A percentile compares a stretch with the other conserved stretches of the same genome.
Conservation (phyloP, 2,888 invertebrate genomes). For the Synanthedon myopaeformis region DNA sequence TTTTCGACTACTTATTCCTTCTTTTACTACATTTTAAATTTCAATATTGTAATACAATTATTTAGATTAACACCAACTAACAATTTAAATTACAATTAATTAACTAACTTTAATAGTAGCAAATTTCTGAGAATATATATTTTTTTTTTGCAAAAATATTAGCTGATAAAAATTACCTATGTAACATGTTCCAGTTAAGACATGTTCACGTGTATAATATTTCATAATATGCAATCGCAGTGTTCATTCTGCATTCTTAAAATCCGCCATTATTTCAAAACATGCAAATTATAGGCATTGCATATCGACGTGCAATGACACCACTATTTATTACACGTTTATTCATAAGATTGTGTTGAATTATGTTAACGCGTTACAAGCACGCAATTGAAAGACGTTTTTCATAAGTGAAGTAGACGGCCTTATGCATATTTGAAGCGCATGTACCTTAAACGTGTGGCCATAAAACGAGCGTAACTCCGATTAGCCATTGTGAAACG, state of each 20-base stretch:
- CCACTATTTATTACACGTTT: neutral
- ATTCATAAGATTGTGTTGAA: neutral
- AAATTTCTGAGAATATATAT: too few relatives aligned
- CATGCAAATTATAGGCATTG: neutral
- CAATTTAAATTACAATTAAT: too few relatives aligned
- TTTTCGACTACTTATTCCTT: too few relatives aligned
- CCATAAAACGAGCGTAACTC: neutral
- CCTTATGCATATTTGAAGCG: slow-evolving; percentile 15
- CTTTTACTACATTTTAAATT: too few relatives aligned
- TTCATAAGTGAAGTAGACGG: slow-evolving; percentile 34
- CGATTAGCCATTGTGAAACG: too few relatives aligned
- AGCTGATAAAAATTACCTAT: too few relatives aligned
- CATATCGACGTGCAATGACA: neutral
- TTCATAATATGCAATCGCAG: neutral
- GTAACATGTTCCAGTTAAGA: too few relatives aligned
- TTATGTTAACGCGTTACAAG: neutral
- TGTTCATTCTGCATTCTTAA: neutral
- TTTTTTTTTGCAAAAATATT: too few relatives aligned
- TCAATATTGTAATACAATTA: too few relatives aligned
- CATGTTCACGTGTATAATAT: too few relatives aligned
- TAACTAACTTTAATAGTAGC: too few relatives aligned
- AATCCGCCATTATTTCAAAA: neutral
- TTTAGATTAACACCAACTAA: too few relatives aligned
- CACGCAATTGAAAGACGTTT: slow-evolving; percentile 33
- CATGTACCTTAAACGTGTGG: neutral